Base-by-base conservation (phyloP, 2,113 vertebrate genomes). In the Galemys pyrenaicus region DNA sequence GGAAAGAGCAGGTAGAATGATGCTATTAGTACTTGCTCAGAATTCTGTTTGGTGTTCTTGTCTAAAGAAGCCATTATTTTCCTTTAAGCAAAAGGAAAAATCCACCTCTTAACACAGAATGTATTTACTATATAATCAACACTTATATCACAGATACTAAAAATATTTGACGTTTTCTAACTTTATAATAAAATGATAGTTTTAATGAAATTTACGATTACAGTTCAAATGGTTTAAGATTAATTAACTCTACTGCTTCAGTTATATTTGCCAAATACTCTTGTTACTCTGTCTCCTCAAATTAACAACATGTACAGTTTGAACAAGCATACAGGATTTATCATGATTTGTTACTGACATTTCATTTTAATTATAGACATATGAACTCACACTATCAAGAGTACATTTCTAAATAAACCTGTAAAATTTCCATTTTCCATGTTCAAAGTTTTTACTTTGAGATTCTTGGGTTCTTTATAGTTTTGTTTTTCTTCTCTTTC, bases 141-240 rank as follows among this genome's bases (percentile, higher is more conserved):
- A 87, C 5, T 46, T 15, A 87, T 71, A 16, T 73, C 28, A 70
- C 20, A 91, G 35, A 54, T 41, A 68, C 32, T 67, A 51, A 85
- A 78, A 60, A 11, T 65, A n/a, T 60, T 3, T 30, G 39, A n/a
- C 39, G 78, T 77, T 85, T 94, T 56, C 41, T 39, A 87, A 60
- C 28, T 44, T 46, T 39, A 75, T 51, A 70, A 75, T n/a, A 84
- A 70, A 73, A 12, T 26, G 11, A 80, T 15, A 71, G 5, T 37
- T 79, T 79, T 92, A 44, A 88, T 54, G 16, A 39, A 92, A 95
- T n/a, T 9, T 30, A 51, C 56, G 77, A 51, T 77, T 65, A 73
- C 10, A 51, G 35, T 3, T 46, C 3, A 1, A 81, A 68, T 62
- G 54, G 1, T 41, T 94, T 81, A 39, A 56, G 84, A 35, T 56